Evolutionary conservation across 1,140 invertebrate species (phyloP).

Genomic region (Arctopsyche grandis): DNA sequence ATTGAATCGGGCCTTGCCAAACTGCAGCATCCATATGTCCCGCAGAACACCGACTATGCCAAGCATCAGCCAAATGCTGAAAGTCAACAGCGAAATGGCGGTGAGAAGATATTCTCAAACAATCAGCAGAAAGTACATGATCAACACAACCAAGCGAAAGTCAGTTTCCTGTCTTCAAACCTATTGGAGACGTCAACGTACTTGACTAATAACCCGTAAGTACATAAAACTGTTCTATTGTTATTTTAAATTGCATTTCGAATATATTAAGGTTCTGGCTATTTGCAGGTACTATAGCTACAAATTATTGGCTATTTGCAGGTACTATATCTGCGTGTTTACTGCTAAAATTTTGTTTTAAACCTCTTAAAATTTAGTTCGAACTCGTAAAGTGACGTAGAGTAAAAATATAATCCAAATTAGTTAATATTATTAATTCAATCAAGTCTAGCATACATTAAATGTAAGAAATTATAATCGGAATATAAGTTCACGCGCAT

Average conservation of each 20-base stretch:
- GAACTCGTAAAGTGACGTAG: too few relatives aligned
- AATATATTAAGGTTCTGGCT: too few relatives aligned
- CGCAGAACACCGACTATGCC: background rate
- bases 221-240: background rate
- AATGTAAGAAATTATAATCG: too few relatives aligned
- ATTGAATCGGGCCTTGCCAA: constrained; percentile 23
- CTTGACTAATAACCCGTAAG: background rate
- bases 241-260: background rate
- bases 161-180: constrained; percentile 42
- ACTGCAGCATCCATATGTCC: background rate
- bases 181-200: constrained; percentile 11
- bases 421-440: too few relatives aligned
- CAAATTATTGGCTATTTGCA: too few relatives aligned
- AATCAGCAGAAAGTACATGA: constrained; percentile 28
- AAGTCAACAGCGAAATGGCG: background rate
- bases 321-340: too few relatives aligned
- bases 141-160: constrained; percentile 38
- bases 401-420: too few relatives aligned
- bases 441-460: too few relatives aligned
- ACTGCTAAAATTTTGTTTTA: too few relatives aligned
- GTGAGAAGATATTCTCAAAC: background rate
- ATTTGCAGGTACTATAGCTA: too few relatives aligned
- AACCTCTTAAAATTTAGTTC: too few relatives aligned
- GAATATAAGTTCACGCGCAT: too few relatives aligned
- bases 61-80: constrained; percentile 13